These are phyloP conservation scores for Antedon mediterranea DNA, from an alignment of 53 echinoderm and acorn worm genomes.

Conservation along the genomic window DNA sequence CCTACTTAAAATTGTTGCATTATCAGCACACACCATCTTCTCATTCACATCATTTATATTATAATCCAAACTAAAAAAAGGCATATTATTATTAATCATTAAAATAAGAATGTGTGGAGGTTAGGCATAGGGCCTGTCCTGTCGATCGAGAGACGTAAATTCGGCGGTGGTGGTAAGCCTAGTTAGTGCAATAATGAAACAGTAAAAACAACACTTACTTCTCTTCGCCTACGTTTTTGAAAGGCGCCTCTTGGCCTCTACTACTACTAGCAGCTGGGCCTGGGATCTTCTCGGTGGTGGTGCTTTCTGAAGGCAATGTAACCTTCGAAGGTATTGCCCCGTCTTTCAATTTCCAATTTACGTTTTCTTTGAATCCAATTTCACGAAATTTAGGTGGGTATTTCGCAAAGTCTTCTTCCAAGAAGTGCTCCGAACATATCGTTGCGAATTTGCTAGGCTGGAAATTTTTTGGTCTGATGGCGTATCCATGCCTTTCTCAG, in stretches of 20 bases:
- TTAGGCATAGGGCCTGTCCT: too few relatives aligned
- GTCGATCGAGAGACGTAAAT: too few relatives aligned
- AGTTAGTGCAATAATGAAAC: too few relatives aligned
- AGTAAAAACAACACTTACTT: background rate
- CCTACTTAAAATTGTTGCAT: too few relatives aligned
- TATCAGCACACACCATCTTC: too few relatives aligned
- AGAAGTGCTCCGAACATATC: background rate
- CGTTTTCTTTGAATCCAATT: background rate
- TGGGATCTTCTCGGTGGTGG: background rate
- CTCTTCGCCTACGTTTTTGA: background rate
- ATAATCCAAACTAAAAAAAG: too few relatives aligned
- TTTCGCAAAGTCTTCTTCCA: background rate
- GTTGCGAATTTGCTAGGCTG: background rate
- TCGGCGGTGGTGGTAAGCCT: too few relatives aligned
- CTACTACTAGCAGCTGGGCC: too few relatives aligned
- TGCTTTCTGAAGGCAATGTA: background rate
- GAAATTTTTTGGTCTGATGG: background rate
- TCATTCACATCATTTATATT: too few relatives aligned
- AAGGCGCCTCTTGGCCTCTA: background rate
- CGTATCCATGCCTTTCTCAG: background rate
- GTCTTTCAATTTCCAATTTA: background rate
- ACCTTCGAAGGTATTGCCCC: background rate
- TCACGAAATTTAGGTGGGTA: background rate
- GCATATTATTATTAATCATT: too few relatives aligned
- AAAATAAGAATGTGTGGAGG: too few relatives aligned